Conservation (phyloP, 2,888 invertebrate genomes). For the Troides helena region DNA sequence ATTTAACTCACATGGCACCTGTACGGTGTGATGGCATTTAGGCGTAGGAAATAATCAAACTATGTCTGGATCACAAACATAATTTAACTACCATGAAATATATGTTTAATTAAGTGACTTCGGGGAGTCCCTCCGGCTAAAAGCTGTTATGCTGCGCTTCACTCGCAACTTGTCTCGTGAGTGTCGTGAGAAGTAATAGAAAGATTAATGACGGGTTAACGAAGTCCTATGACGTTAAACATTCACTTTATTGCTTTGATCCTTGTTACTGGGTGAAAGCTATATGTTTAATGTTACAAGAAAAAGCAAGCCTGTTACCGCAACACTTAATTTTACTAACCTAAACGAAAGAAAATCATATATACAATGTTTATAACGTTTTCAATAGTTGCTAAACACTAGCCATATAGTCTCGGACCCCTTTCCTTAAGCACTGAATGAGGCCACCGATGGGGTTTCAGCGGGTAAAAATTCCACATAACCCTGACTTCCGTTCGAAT, state of each 20-base stretch:
- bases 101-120: background rate
- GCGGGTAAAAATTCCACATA: too few relatives aligned
- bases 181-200: conserved; percentile 19
- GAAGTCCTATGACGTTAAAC: background rate
- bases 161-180: conserved; percentile 9
- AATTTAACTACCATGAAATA: background rate
- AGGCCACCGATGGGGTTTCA: too few relatives aligned
- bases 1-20: too few relatives aligned
- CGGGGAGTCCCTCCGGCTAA: background rate
- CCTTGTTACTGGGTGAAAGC: background rate
- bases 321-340: background rate
- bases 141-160: background rate
- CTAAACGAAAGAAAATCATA: background rate
- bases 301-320: background rate
- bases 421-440: too few relatives aligned
- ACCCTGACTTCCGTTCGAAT: too few relatives aligned
- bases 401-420: too few relatives aligned
- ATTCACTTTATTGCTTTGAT: background rate
- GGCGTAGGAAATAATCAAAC: too few relatives aligned
- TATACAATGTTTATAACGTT: too few relatives aligned
- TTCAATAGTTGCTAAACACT: too few relatives aligned
- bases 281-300: background rate
- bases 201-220: conserved; percentile 10
- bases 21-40: too few relatives aligned
- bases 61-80: background rate